A percentile compares a stretch with the other conserved stretches of the same genome.
phyloP scores from a whole-genome alignment of 1,140 invertebrate genomes.

The Centruroides vittatus region DNA sequence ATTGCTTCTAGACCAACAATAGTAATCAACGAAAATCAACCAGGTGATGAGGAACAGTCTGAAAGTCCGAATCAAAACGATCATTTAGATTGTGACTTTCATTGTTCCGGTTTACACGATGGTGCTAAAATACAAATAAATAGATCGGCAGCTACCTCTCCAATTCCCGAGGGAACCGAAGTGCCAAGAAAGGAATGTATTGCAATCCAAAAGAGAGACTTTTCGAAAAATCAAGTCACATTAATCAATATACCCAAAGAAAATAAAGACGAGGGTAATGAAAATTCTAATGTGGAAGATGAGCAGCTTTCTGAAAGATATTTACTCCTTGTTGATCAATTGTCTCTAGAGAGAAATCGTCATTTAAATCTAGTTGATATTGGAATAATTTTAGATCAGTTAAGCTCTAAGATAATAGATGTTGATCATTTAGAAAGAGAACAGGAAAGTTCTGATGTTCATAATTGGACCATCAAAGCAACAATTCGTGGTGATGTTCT shows the following conservation, averaged over 20 bases:
- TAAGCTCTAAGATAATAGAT: slow-evolving; percentile 81
- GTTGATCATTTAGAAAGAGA: slow-evolving; percentile 78
- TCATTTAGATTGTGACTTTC: slow-evolving; percentile 68
- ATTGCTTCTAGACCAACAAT: too few species aligned
- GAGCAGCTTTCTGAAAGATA: slow-evolving; percentile 53
- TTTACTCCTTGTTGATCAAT: slow-evolving; percentile 76
- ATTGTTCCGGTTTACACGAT: slow-evolving; percentile 82
- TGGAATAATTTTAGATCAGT: slow-evolving; percentile 75
- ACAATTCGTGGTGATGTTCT: slow-evolving; percentile 76
- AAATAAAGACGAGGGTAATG: slow-evolving; percentile 77
- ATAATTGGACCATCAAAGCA: slow-evolving; percentile 86
- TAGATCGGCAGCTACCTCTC: slow-evolving; percentile 25
- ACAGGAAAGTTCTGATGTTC: slow-evolving; percentile 75
- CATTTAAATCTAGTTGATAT: slow-evolving; percentile 87
- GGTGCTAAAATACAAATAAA: slow-evolving; percentile 74
- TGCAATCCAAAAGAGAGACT: background rate
- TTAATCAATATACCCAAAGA: slow-evolving; percentile 29
- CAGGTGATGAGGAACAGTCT: background rate
- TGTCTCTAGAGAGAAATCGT: slow-evolving; percentile 64
- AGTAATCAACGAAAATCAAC: too few species aligned
- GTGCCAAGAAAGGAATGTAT: too few species aligned
- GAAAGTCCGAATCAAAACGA: slow-evolving; percentile 6
- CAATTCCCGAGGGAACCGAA: slow-evolving; percentile 13
- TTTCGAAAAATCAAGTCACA: background rate
- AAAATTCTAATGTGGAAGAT: slow-evolving; percentile 53